Evolutionary conservation across 1,140 invertebrate genomes (phyloP), one percentile per base, ranked within the genome.

Genomic region (Ceratitis capitata): DNA sequence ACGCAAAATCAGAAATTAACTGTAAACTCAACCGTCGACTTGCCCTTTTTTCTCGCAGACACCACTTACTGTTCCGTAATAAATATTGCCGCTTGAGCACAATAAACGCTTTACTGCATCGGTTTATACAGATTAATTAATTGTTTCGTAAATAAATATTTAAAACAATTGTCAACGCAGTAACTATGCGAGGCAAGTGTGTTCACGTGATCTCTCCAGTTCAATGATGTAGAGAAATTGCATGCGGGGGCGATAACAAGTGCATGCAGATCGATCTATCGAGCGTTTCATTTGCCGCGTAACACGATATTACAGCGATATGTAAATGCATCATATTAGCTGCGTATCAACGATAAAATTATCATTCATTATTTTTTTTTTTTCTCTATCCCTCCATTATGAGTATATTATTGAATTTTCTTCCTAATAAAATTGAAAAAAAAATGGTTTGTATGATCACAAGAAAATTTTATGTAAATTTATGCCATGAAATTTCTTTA

Each of bases 151-250:
- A 10, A 29, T 53, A 16, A 12, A 53, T 53, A 53, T 19, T 5
- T 32, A 4, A 26, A 64, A 32, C 26, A 32, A 14, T 3, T 64
- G 58, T 64, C 16, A 29, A 1, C 58, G 4, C 58, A 61, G 6
- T 29, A 10, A 26, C 23, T 14, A 4, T 19, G 61, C 61, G 19
- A 10, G 16, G 12, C 16, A 78, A 78, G 42, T 78, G n/a, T 26
- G 39, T 78, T 78, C 39, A 78, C 69, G 69, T 78, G 69, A 78
- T 78, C 69, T 45, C 45, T 78, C 69, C 39, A 78, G 69, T 78
- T 78, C 69, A 78, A 45, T 45, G 69, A 42, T 78, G 42, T 9
- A 35, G 14, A 45, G 69, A n/a, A 78, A 19, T 78, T 23, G 39
- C 42, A 45, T 45, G n/a, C 19, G n/a, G n/a, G n/a, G n/a, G n/a